A percentile compares a stretch with the other conserved stretches of the same genome.
Conservation (phyloP, 2,797 vertebrate species). For the Leptoclinus maculatus region DNA sequence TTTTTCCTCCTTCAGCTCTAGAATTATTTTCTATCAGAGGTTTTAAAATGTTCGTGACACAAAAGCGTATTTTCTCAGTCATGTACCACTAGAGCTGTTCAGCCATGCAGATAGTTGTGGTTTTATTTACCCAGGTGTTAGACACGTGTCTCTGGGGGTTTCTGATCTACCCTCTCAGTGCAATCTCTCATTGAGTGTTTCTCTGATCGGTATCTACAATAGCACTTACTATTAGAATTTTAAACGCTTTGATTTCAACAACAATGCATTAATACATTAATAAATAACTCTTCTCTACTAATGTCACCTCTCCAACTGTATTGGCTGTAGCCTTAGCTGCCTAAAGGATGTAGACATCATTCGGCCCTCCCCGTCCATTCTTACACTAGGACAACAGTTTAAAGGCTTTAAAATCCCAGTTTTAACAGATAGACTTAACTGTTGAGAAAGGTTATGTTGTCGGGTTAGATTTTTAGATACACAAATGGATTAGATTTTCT, state of each 20-base stretch:
- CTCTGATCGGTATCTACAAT: neutral
- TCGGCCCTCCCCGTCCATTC: neutral
- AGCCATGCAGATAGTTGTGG: slow-evolving; percentile 48
- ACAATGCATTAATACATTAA: neutral
- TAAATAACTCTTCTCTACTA: neutral
- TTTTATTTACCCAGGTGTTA: slow-evolving; percentile 20
- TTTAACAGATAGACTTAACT: neutral
- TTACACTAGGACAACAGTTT: neutral
- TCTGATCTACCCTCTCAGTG: neutral
- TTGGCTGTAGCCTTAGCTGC: neutral
- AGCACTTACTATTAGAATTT: slow-evolving; percentile 59
- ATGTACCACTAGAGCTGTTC: slow-evolving; percentile 10
- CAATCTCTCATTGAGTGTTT: neutral
- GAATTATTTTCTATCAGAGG: slow-evolving; percentile 71
- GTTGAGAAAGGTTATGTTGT: neutral
- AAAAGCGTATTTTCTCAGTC: slow-evolving; percentile 8
- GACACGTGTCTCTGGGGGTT: neutral
- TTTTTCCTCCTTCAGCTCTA: slow-evolving; percentile 50
- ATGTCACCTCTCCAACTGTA: neutral
- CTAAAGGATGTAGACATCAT: neutral
- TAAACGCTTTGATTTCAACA: slow-evolving; percentile 20
- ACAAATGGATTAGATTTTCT: neutral
- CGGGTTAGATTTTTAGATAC: neutral
- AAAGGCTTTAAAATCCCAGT: neutral
- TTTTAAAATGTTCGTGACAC: slow-evolving; percentile 51